Evolutionary conservation across 1,140 invertebrate species (phyloP), one percentile per base, ranked within the genome.

Genomic region (Harpegnathos saltator): DNA sequence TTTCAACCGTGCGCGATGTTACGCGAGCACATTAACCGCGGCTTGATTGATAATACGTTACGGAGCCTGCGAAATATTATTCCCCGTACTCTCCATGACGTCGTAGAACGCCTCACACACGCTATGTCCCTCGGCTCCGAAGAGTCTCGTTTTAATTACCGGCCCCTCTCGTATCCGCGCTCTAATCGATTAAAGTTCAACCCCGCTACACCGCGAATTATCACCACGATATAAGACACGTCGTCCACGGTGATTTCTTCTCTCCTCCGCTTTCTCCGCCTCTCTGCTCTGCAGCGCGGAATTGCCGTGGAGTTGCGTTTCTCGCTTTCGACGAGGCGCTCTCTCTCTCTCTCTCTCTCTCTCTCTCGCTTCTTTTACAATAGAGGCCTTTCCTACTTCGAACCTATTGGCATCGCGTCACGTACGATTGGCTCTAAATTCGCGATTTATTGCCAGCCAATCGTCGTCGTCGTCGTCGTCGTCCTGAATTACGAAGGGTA

Each of bases 31-130:
- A 24, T 74, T 52, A n/a, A n/a, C n/a, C n/a, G n/a, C n/a, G n/a
- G n/a, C 29, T 33, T 5, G 19, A n/a, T 56, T 65, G 65, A 63
- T 75, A 52, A 75, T 75, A 29, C 56, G 63, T 75, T 75, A 52
- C 29, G 38, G 3, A 22, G 52, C 17, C 44, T 33, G n/a, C 26
- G 11, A 54, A 77, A 77, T 66, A 77, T 38, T 24, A 62, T 73
- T 62, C 15, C 17, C 3, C 56, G 9, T 54, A 52, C 65, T 77
- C 54, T 65, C 52, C 15, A 12, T 38, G n/a, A 38, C 11, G 19
- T 38, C n/a, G n/a, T 54, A 26, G 17, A 24, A 24, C 61, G 65
- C 38, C n/a, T 77, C 19, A 22, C 17, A n/a, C 61, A n/a, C 14
- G 11, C 19, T 33, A 17, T 44, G 11, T 44, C 38, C 11, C 11